A percentile compares a stretch with the other conserved stretches of the same genome.
These are phyloP conservation scores for Jaculus jaculus DNA, from an alignment of 2,113 vertebrate species.

Conservation along the genomic window DNA sequence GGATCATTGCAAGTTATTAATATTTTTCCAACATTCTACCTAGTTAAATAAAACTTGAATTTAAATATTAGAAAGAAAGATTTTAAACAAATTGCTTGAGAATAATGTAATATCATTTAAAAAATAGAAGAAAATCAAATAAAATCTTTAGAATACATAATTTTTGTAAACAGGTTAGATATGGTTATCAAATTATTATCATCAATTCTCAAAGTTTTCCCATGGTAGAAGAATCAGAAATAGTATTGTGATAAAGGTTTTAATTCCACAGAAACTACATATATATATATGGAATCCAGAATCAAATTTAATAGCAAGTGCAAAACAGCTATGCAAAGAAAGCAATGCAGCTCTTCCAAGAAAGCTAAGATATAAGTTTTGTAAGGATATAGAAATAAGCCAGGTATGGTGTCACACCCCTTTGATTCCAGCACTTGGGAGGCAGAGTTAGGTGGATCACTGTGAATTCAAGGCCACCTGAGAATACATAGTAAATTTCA, in stretches of 20 bases:
- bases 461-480: too few relatives aligned
- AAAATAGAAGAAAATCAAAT: neutral
- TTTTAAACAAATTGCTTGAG: neutral
- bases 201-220: neutral
- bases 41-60: neutral
- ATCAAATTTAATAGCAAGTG: constrained; percentile 25
- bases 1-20: neutral
- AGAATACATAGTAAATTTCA: too few relatives aligned
- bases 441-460: too few relatives aligned
- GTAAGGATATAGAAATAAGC: neutral
- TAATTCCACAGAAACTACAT: neutral
- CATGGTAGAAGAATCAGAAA: neutral
- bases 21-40: neutral
- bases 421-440: too few relatives aligned
- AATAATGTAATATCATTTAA: neutral
- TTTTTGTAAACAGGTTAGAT: neutral
- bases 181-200: neutral
- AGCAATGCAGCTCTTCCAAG: neutral
- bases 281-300: neutral
- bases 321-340: neutral
- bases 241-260: neutral
- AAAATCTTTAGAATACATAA: neutral
- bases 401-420: too few relatives aligned
- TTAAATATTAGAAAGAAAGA: neutral
- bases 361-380: neutral